phyloP scores from a whole-genome alignment of 2,888 invertebrate genomes.

The Bursaphelenchus okinawaensis region DNA sequence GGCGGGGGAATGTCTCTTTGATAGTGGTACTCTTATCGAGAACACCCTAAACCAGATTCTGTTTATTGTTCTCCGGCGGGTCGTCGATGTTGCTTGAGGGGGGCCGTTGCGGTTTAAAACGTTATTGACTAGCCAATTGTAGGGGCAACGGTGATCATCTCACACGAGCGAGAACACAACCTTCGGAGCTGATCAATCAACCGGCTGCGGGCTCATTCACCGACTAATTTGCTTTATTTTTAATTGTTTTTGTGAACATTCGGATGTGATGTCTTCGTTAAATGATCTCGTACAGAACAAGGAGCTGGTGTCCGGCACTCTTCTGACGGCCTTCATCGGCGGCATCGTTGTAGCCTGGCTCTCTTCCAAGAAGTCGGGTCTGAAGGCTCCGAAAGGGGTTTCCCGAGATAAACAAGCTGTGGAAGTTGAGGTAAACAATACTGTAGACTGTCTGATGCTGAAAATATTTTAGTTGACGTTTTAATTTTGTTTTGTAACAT shows the following conservation, averaged over 20 bases:
- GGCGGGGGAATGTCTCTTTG: not conserved
- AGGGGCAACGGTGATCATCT: not conserved
- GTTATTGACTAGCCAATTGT: not conserved
- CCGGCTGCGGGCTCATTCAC: not conserved
- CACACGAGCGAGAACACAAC: not conserved
- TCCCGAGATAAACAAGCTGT: slow-evolving; percentile 5
- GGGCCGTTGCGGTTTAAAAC: not conserved
- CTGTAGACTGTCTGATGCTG: not conserved
- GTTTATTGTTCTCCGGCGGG: not conserved
- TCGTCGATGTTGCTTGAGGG: too few species aligned
- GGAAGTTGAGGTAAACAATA: slow-evolving; percentile 3
- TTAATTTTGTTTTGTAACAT: too few species aligned
- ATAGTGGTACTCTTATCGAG: not conserved
- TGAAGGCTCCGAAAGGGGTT: not conserved
- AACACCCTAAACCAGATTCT: not conserved
- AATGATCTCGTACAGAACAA: not conserved
- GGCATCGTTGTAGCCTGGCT: not conserved
- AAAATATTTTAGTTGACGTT: slow-evolving; percentile 11
- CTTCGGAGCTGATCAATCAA: not conserved
- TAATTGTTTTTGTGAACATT: too few species aligned
- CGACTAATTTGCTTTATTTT: too few species aligned
- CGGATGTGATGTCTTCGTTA: not conserved
- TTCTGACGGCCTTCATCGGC: not conserved
- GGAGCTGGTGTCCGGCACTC: not conserved
- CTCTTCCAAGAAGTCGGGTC: not conserved